Base-by-base conservation (phyloP, 2,888 invertebrate species). In the Hecatera dysodea region DNA sequence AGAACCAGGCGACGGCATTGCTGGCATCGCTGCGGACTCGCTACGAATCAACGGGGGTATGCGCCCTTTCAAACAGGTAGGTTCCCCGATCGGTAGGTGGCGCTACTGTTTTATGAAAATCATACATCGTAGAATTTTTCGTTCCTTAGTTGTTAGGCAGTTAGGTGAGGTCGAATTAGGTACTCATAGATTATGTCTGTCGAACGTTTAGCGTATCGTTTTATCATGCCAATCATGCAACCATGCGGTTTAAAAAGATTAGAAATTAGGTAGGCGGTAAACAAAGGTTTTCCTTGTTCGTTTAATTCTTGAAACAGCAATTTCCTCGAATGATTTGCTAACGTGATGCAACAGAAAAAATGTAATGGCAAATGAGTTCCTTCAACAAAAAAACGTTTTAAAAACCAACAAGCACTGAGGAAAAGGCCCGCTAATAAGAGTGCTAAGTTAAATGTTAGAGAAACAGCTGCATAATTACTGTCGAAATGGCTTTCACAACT, bases 41-140 rank as follows among this genome's bases (percentile, higher is more conserved):
- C 97, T 99, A 87, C 97, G 99, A 89, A 98, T 99, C 95, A 99
- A 99, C 96, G 99, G 99, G 81, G 99, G 99, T 89, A 98, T 99
- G 97, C 97, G 99, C 87, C 99, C 98, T 92, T 99, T 99, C 96
- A 98, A 98, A 95, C 99, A 99, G 98, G 98, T 98, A 97, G 95
- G 96, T 91, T 81, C 63, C 63, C 64, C 69, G 80, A 71, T 86
- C 85, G 77, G 72, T 91, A 95, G 96, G 90, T 95, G 95, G 94
- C 94, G 93, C 87, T 87, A 88, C 83, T 84, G 59, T 70, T 69
- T 67, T 64, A 52, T 33, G 27, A 78, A 50, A 57, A 72, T 68
- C 74, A 75, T 78, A 78, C 72, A 75, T 81, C 29, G 72, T 79
- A 79, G 78, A 73, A 39, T 68, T 72, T 75, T 75, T 67, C 24